phyloP scores from a whole-genome alignment of 2,797 vertebrate genomes.

The Psittacula echo region DNA sequence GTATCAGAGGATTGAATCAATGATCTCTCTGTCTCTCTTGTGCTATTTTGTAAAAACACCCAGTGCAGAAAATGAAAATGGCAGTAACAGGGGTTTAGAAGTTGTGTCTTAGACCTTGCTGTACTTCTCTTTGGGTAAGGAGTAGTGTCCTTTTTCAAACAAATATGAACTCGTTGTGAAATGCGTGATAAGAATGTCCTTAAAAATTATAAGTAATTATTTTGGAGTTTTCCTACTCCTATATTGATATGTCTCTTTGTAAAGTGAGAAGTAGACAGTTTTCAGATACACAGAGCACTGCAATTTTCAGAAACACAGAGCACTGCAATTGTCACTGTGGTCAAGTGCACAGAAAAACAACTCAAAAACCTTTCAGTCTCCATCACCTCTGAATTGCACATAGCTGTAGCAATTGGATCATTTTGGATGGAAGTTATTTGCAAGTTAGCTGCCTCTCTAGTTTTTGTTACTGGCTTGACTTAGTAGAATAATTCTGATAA shows the following conservation, averaged over 20 bases:
- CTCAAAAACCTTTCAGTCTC: not conserved
- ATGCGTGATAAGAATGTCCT: not conserved
- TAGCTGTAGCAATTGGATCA: not conserved
- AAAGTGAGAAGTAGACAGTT: not conserved
- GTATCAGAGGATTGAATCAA: conserved; percentile 83
- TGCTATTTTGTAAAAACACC: not conserved
- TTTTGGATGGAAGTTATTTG: not conserved
- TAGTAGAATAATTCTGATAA: not conserved
- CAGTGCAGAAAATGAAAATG: not conserved
- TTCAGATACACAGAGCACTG: not conserved
- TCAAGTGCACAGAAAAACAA: not conserved
- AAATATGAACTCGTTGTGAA: not conserved
- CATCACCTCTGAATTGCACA: not conserved
- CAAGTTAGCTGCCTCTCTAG: not conserved
- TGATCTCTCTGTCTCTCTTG: conserved; percentile 74
- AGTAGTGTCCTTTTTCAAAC: not conserved
- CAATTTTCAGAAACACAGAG: not conserved
- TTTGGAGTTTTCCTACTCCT: not conserved
- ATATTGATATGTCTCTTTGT: not conserved
- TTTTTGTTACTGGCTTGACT: not conserved
- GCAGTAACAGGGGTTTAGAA: conserved; percentile 14
- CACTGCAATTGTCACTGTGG: not conserved
- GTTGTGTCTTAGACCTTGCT: conserved; percentile 2
- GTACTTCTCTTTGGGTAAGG: not conserved
- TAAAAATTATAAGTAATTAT: not conserved